Base-by-base conservation (phyloP, 1,140 invertebrate genomes). In the Cydia splendana region DNA sequence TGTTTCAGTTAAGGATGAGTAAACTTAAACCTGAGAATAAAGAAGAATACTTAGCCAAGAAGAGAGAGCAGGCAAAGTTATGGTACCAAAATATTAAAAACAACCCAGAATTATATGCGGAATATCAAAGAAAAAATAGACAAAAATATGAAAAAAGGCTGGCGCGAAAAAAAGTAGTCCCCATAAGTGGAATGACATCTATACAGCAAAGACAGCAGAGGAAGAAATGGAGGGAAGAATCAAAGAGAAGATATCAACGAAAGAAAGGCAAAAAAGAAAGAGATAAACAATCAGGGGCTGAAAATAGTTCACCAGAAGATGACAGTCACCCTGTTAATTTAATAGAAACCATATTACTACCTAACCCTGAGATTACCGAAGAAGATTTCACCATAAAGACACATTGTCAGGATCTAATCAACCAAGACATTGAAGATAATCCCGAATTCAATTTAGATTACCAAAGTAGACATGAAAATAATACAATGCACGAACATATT, bases 71-170 rank as follows among this genome's bases (percentile, higher is more conserved):
- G 28, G 51, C 18, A 0, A 42, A 13, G n/a, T 5, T 38, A 15
- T 42, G 67, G 30, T 71, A 71, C 2, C 20, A 38, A 38, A 71
- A 34, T 30, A 69, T 71, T 42, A 42, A 38, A 24, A 71, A 38
- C 6, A 13, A 69, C 15, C 65, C 65, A 34, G 65, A 71, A 20
- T 38, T 45, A 4, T 45, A 71, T 71, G 67, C 34, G 15, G n/a
- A 71, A 18, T 71, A 42, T 18, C 30, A 71, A 45, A 34, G 34
- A 1, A 71, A 45, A 71, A 69, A 69, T n/a, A 71, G 34, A 71
- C 20, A 13, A 45, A 71, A 42, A 38, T 71, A 71, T 38, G 13
- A 71, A 20, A 28, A 15, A 6, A 74, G 38, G 18, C 42, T 45
- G 10, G 42, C 42, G 42, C 15, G 15, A 73, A 12, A 30, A 73